Conservation (phyloP, 2,888 invertebrate genomes). For the Eurois occulta region DNA sequence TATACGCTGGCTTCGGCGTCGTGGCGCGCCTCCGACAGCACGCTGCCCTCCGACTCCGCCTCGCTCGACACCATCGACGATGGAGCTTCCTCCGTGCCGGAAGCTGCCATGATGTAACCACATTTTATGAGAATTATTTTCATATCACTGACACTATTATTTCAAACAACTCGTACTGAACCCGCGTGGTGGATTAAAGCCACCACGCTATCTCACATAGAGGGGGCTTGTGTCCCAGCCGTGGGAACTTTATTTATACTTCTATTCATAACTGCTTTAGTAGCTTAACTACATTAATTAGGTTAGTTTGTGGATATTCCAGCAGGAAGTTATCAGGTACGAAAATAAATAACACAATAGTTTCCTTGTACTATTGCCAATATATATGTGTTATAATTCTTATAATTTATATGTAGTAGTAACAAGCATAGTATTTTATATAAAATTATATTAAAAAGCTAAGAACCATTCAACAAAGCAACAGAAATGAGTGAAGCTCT, state of each 20-base stretch:
- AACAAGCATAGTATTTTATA: too few species aligned
- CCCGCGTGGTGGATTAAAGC: background rate
- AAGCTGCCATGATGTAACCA: slow-evolving; percentile 59
- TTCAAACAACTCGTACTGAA: background rate
- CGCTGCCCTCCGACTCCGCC: slow-evolving; percentile 86
- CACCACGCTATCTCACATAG: background rate
- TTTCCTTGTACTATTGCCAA: slow-evolving; percentile 24
- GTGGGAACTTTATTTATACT: background rate
- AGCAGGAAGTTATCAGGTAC: slow-evolving; percentile 1
- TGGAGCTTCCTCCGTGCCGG: slow-evolving; percentile 86
- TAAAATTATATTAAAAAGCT: background rate
- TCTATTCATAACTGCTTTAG: background rate
- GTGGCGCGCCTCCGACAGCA: slow-evolving; percentile 80
- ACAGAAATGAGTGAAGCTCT: slow-evolving; percentile 6
- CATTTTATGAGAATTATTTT: slow-evolving; percentile 31
- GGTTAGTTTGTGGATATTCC: background rate
- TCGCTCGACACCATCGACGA: slow-evolving; percentile 88
- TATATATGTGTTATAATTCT: background rate
- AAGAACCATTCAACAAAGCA: slow-evolving; percentile 1
- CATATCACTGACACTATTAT: slow-evolving; percentile 20
- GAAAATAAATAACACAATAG: slow-evolving; percentile 12
- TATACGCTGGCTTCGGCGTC: slow-evolving; percentile 69
- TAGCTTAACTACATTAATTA: background rate
- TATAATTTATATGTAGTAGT: background rate
- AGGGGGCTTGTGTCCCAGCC: background rate